These are phyloP conservation scores for Okamejei kenojei DNA, from an alignment of 2,797 vertebrate genomes.

Conservation along the genomic window DNA sequence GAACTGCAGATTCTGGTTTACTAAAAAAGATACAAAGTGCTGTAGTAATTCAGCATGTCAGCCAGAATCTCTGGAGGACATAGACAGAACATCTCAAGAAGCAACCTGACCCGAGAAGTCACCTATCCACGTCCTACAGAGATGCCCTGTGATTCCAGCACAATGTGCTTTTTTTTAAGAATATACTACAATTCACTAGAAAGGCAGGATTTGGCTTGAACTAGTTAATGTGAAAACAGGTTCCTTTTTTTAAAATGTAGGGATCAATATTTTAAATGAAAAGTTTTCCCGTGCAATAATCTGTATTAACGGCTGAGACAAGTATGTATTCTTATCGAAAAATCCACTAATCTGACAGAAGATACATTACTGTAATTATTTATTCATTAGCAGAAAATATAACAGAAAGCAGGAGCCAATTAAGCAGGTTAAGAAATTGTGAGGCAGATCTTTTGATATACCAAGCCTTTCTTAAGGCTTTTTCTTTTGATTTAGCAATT, in stretches of 20 bases:
- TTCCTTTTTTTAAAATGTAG: neutral
- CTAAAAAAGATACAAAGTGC: too few relatives aligned
- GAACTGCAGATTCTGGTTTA: too few relatives aligned
- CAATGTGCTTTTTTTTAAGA: too few relatives aligned
- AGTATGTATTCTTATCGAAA: neutral
- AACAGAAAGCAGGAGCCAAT: neutral
- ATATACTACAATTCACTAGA: neutral
- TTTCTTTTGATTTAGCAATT: neutral
- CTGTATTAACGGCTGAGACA: neutral
- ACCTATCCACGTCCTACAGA: too few relatives aligned
- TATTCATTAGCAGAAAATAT: neutral
- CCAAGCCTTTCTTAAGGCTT: neutral
- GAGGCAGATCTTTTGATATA: neutral
- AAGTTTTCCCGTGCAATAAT: neutral
- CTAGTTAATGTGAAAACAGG: neutral
- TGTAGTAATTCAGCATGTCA: too few relatives aligned
- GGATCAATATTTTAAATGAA: neutral
- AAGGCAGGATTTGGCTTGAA: neutral
- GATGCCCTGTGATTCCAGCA: too few relatives aligned
- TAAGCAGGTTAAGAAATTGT: neutral
- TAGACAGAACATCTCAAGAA: too few relatives aligned
- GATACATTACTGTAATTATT: neutral
- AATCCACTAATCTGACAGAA: neutral
- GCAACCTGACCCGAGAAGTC: too few relatives aligned
- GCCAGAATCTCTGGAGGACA: too few relatives aligned